A percentile compares a stretch with the other conserved stretches of the same genome.
Conservation (phyloP, 2,888 invertebrate species). For the Eilema depressum region DNA sequence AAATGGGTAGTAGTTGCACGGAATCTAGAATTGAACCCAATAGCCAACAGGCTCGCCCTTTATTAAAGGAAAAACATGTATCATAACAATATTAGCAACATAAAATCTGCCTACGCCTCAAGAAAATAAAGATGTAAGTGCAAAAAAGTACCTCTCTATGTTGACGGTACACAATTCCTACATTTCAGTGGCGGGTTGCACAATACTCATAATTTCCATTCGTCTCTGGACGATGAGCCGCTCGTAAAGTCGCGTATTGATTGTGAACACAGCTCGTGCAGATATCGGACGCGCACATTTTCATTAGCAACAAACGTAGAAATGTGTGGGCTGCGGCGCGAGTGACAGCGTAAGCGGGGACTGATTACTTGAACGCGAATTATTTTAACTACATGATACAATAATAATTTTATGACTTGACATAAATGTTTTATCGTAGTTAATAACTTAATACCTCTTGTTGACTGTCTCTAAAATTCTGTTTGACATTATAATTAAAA, state of each 20-base stretch:
- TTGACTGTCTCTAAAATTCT: neutral
- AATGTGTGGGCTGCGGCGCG: slow-evolving; percentile 24
- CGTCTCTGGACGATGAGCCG: slow-evolving; percentile 29
- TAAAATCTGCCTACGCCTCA: no score
- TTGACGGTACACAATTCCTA: neutral
- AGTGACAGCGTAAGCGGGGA: slow-evolving; percentile 28
- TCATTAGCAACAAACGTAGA: slow-evolving; percentile 30
- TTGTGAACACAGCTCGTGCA: slow-evolving; percentile 49
- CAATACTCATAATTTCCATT: slow-evolving; percentile 24
- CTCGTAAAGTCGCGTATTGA: slow-evolving; percentile 54
- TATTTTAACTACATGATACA: no score
- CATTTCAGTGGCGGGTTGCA: slow-evolving; percentile 14
- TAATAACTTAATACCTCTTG: neutral
- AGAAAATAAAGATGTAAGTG: neutral
- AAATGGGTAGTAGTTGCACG: no score
- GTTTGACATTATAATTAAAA: neutral
- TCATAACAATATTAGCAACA: no score
- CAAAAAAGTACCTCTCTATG: neutral
- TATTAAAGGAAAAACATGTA: no score
- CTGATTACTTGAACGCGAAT: no score
- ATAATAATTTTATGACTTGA: neutral
- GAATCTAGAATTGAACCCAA: no score
- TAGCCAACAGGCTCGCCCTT: no score
- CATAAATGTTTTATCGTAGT: neutral
- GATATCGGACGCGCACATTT: slow-evolving; percentile 25